These are phyloP conservation scores for Lepidochrysops patricia DNA, from an alignment of 2,888 invertebrate species.

Conservation along the genomic window DNA sequence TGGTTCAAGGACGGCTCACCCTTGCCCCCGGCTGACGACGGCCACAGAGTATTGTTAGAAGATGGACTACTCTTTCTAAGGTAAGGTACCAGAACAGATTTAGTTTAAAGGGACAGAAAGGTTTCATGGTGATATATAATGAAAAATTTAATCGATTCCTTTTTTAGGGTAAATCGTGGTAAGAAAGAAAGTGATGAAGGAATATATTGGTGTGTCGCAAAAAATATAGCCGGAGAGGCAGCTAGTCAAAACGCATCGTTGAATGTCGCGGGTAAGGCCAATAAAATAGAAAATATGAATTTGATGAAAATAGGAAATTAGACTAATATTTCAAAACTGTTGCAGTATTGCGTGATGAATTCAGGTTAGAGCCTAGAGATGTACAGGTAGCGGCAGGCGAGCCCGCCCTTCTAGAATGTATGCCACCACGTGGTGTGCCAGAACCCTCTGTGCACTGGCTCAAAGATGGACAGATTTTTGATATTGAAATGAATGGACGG, in stretches of 20 bases:
- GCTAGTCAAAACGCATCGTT: conserved; percentile 94
- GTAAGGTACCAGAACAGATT: conserved; percentile 31
- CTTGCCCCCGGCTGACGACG: conserved; percentile 86
- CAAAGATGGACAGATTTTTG: conserved; percentile 79
- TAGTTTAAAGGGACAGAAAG: no score
- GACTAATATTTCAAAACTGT: conserved; percentile 18
- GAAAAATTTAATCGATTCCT: no score
- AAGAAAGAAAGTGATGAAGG: conserved; percentile 96
- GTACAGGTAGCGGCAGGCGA: conserved; percentile 95
- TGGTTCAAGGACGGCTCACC: conserved; percentile 95
- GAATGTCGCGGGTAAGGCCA: conserved; percentile 89
- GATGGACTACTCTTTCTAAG: conserved; percentile 95
- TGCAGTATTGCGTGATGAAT: conserved; percentile 95
- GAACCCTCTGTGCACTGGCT: conserved; percentile 95
- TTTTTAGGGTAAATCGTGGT: conserved; percentile 87
- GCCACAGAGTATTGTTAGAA: conserved; percentile 91
- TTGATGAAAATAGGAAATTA: background rate
- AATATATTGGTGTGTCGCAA: conserved; percentile 96
- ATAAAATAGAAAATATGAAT: background rate
- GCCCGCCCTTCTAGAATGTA: conserved; percentile 92
- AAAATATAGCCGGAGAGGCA: conserved; percentile 91
- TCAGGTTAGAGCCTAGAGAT: conserved; percentile 91
- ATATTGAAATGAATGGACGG: conserved; percentile 78
- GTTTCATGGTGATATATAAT: no score
- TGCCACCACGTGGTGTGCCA: conserved; percentile 95